phyloP scores from a whole-genome alignment of 2,113 vertebrate species.

The Campylorhamphus procurvoides region DNA sequence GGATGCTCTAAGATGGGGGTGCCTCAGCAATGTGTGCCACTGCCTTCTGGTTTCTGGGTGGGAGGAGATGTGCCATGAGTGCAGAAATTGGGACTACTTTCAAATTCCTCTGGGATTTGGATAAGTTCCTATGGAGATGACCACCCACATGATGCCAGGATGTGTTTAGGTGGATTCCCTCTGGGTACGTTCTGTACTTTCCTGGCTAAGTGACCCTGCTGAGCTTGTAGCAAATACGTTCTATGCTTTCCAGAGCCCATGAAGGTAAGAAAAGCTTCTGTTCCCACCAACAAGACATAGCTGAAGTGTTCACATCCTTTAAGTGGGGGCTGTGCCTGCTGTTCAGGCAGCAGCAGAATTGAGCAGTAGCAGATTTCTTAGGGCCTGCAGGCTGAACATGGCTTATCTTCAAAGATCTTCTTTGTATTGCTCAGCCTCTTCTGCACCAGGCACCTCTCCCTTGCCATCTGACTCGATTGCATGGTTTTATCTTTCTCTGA shows the following conservation, averaged over 20 bases:
- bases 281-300: not conserved
- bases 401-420: not conserved
- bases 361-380: not conserved
- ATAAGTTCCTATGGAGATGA: not conserved
- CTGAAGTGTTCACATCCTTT: not conserved
- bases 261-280: not conserved
- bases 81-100: not conserved
- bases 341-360: not conserved
- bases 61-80: not conserved
- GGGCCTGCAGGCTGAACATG: not conserved
- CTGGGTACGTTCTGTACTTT: not conserved
- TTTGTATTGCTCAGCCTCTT: not conserved
- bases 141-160: not conserved
- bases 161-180: not conserved
- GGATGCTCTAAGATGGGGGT: not conserved
- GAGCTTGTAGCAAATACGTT: not conserved
- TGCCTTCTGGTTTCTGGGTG: not conserved
- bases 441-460: not conserved
- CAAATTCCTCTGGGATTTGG: accelerated
- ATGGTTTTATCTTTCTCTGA: not conserved
- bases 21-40: not conserved
- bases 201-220: not conserved
- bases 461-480: not conserved
- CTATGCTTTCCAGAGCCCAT: not conserved
- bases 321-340: not conserved